These are phyloP conservation scores for Trialeurodes vaporariorum DNA, from an alignment of 1,140 invertebrate genomes.

Conservation along the genomic window DNA sequence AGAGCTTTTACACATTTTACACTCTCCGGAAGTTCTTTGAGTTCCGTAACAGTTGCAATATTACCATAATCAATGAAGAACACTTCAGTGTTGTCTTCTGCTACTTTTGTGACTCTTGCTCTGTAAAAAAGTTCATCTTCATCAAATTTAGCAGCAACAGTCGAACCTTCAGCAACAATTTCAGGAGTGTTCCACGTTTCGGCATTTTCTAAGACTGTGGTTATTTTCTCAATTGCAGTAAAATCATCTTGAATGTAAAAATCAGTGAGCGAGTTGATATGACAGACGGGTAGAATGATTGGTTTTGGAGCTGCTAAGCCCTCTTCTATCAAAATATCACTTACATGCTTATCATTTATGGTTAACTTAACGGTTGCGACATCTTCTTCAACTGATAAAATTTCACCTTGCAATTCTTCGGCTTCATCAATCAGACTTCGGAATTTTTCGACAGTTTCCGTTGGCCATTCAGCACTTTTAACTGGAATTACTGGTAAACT, in stretches of 20 bases:
- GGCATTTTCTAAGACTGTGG: constrained; percentile 31
- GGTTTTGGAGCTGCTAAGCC: constrained; percentile 33
- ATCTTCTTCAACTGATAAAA: constrained; percentile 4
- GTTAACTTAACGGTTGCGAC: constrained; percentile 17
- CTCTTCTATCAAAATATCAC: constrained; percentile 27
- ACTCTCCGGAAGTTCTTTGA: constrained; percentile 34
- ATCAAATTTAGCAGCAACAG: constrained; percentile 50
- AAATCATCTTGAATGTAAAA: constrained; percentile 50
- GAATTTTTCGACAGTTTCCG: constrained; percentile 45
- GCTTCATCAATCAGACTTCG: constrained; percentile 36
- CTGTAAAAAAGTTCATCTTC: constrained; percentile 53
- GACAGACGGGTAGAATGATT: constrained; percentile 34
- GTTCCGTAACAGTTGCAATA: constrained; percentile 27
- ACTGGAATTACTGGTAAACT: constrained; percentile 50
- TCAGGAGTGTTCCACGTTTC: constrained; percentile 2
- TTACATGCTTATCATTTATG: constrained; percentile 23
- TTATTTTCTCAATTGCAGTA: constrained; percentile 43
- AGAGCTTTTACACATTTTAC: constrained; percentile 30
- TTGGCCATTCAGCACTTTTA: constrained; percentile 49
- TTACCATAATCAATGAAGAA: constrained; percentile 49
- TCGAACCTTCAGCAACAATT: constrained; percentile 29
- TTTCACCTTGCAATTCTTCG: constrained; percentile 25
- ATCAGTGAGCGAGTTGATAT: constrained; percentile 42
- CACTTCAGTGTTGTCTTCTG: constrained; percentile 38
- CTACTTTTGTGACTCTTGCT: constrained; percentile 46